A percentile compares a stretch with the other conserved stretches of the same genome.
phyloP scores from a whole-genome alignment of 2,113 vertebrate species.

The Zeus faber region DNA sequence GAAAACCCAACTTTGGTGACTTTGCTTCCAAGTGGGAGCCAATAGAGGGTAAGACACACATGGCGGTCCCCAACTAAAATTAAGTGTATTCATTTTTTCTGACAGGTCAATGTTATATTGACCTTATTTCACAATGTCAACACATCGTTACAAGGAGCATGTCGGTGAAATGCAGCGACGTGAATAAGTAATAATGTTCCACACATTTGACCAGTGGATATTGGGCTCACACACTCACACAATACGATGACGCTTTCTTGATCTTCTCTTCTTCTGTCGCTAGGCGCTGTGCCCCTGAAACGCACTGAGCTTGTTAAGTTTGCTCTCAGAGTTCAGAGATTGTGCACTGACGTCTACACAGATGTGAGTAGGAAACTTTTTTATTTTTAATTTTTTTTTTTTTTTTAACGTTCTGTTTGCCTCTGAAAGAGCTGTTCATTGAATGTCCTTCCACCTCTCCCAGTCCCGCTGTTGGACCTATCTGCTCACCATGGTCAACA shows the following conservation, averaged over 20 bases:
- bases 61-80: no score
- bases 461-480: slow-evolving; percentile 57
- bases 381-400: background rate
- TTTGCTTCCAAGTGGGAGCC: slow-evolving; percentile 52
- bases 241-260: background rate
- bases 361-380: slow-evolving; percentile 52
- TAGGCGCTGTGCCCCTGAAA: slow-evolving; percentile 48
- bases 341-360: slow-evolving; percentile 36
- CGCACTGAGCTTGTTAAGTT: slow-evolving; percentile 60
- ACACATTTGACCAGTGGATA: background rate
- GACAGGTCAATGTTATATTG: no score
- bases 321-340: slow-evolving; percentile 53
- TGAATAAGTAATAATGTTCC: no score
- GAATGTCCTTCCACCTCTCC: background rate
- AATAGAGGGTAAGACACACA: slow-evolving; percentile 49
- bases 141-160: no score
- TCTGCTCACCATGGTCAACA: slow-evolving; percentile 41
- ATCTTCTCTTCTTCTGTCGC: background rate
- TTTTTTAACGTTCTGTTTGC: background rate
- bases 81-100: no score
- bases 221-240: background rate
- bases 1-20: slow-evolving; percentile 19
- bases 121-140: no score
- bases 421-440: background rate
- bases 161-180: no score